Base-by-base conservation (phyloP, 2,113 vertebrate species). In the Geococcyx californianus region DNA sequence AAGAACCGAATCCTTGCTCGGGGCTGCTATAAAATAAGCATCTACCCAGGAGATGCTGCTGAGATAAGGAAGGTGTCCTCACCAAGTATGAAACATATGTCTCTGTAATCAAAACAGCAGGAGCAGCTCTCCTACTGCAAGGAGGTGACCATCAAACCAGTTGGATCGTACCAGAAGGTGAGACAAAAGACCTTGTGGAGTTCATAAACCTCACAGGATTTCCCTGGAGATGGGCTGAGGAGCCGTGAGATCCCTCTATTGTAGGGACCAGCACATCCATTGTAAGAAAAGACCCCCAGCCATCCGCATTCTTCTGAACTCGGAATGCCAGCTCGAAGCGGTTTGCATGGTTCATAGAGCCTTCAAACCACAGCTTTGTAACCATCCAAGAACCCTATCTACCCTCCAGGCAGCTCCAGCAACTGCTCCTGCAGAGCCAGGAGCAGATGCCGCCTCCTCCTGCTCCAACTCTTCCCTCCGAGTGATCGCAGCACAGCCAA, bases 41-140 rank as follows among this genome's bases (percentile, higher is more conserved):
- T 13, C 79, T 25, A 36, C 26, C 28, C 13, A 26, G 47, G 51
- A 54, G 1, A n/a, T 1, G 0, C n/a, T 64, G 1, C 33, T 31
- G 62, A 38, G 62, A 14, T 8, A 17, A 31, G 28, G 45, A 25
- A 42, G 34, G 8, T 66, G 60, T 38, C 62, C 62, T 52, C 51
- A 12, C 49, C 8, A 8, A n/a, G 44, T 13, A 36, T 3, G 34
- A 33, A 49, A 69, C 13, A 5, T 4, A 4, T 2, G 10, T 11
- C 63, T 55, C 47, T 12, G 3, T 1, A 10, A 52, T 31, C 49
- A 16, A 29, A 63, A 17, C 19, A 42, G 34, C 66, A 85, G 20
- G 0, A 7, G 21, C 16, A 45, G 44, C 17, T 36, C 78, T 24
- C 1, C 2, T 1, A 16, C 6, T 18, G 34, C 23, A 47, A 67